Evolutionary conservation across 2,888 invertebrate species (phyloP).

Genomic region (Drosophila kanekoi): DNA sequence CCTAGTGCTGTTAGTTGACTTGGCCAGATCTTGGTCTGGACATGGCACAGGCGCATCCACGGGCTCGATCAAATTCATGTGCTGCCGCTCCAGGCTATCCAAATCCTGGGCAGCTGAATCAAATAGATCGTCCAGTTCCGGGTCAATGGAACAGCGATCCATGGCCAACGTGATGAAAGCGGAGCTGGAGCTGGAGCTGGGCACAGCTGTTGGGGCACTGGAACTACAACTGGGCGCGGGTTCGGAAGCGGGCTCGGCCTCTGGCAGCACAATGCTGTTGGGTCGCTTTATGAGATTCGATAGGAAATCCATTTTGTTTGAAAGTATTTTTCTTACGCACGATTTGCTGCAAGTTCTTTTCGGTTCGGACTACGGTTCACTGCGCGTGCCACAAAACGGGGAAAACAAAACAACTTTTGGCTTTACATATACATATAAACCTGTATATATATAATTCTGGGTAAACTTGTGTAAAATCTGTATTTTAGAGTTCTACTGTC

Average conservation of each 20-base stretch:
- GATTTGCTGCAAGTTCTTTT: constrained; percentile 54
- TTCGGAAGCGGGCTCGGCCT: background rate
- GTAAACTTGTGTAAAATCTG: constrained; percentile 8
- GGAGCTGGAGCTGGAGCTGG: constrained; percentile 7
- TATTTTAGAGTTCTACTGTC: constrained; percentile 13
- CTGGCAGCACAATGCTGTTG: constrained; percentile 66
- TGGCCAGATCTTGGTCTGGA: background rate
- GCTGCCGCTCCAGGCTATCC: constrained; percentile 41
- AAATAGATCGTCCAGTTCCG: constrained; percentile 46
- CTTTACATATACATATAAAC: constrained; percentile 3
- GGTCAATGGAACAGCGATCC: constrained; percentile 44
- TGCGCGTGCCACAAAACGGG: constrained; percentile 27
- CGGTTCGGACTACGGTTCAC: constrained; percentile 52
- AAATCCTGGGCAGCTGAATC: constrained; percentile 58
- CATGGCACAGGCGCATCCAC: background rate
- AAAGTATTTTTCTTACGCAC: constrained; percentile 61
- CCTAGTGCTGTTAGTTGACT: background rate
- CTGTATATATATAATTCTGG: background rate
- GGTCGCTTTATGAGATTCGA: constrained; percentile 83
- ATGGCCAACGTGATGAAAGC: constrained; percentile 31
- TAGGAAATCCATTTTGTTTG: constrained; percentile 82
- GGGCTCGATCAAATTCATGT: constrained; percentile 39
- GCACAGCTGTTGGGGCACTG: constrained; percentile 11
- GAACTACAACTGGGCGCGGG: background rate
- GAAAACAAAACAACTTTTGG: constrained; percentile 39